These are phyloP conservation scores for Listronotus bonariensis DNA, from an alignment of 1,140 invertebrate genomes.

Conservation along the genomic window DNA sequence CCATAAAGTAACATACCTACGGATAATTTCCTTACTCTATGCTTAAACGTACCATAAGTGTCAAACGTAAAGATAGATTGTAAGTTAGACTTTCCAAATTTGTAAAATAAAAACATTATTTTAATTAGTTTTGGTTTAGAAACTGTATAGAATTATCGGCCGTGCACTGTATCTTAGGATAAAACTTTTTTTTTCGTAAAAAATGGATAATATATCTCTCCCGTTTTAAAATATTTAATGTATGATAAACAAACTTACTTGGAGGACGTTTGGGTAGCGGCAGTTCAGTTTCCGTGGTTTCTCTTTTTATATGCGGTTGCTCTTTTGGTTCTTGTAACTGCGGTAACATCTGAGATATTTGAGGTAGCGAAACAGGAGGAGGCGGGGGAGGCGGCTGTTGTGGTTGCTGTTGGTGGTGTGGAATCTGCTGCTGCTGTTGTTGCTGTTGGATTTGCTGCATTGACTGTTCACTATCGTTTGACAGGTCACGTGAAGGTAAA, in stretches of 20 bases:
- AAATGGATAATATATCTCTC: no score
- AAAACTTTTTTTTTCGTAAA: slow-evolving; percentile 1
- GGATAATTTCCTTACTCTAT: no score
- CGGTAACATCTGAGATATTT: slow-evolving; percentile 48
- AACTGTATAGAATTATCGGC: no score
- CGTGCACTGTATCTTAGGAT: no score
- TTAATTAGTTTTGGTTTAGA: no score
- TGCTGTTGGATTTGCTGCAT: slow-evolving; percentile 55
- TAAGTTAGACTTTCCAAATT: no score
- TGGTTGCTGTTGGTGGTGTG: slow-evolving; percentile 51
- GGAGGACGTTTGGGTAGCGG: slow-evolving; percentile 72
- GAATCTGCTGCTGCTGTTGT: slow-evolving; percentile 54
- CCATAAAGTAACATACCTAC: no score
- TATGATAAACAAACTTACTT: slow-evolving; percentile 62
- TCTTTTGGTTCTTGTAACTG: slow-evolving; percentile 46
- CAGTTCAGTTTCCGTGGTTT: slow-evolving; percentile 60
- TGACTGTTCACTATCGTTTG: slow-evolving; percentile 55
- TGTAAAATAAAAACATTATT: no score
- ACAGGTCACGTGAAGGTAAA: slow-evolving; percentile 52
- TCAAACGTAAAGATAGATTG: no score
- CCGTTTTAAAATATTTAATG: neutral
- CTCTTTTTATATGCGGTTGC: slow-evolving; percentile 53
- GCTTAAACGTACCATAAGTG: no score
- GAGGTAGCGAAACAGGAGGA: slow-evolving; percentile 45
- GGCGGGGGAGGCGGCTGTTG: slow-evolving; percentile 49